Conservation (phyloP, 2,888 invertebrate genomes). For the Microctonus hyperodae region DNA sequence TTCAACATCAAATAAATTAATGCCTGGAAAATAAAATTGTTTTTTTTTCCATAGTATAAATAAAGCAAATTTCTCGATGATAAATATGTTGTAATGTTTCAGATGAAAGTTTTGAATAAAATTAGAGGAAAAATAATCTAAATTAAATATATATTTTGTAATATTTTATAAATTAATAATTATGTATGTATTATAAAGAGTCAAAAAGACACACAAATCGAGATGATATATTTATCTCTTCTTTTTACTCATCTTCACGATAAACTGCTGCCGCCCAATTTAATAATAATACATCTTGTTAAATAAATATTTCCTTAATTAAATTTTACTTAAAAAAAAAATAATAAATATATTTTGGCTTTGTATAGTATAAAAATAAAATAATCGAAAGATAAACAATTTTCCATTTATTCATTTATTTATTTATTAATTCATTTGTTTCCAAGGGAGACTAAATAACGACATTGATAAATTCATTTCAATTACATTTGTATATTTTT, state of each 20-base stretch:
- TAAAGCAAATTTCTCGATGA: not conserved
- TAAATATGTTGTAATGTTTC: not conserved
- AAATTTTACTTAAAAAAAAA: conserved; percentile 30
- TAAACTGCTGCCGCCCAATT: not conserved
- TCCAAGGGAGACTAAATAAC: not conserved
- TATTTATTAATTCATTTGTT: too few species aligned
- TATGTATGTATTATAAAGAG: not conserved
- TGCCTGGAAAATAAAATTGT: too few species aligned
- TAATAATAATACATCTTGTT: not conserved
- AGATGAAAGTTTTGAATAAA: not conserved
- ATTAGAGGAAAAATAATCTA: not conserved
- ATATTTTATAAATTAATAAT: conserved; percentile 21
- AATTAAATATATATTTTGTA: conserved; percentile 6
- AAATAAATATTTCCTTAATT: not conserved
- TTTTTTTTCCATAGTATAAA: not conserved
- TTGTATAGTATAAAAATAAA: conserved; percentile 28
- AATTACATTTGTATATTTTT: not conserved
- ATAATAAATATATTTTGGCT: conserved; percentile 32
- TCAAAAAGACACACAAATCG: not conserved
- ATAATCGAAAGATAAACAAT: not conserved
- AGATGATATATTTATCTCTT: not conserved
- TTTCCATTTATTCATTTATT: too few species aligned
- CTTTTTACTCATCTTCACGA: not conserved
- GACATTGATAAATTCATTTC: not conserved
- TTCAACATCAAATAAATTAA: too few species aligned